Evolutionary conservation across 1,140 invertebrate genomes (phyloP).

Genomic region (Bombus sylvicola): DNA sequence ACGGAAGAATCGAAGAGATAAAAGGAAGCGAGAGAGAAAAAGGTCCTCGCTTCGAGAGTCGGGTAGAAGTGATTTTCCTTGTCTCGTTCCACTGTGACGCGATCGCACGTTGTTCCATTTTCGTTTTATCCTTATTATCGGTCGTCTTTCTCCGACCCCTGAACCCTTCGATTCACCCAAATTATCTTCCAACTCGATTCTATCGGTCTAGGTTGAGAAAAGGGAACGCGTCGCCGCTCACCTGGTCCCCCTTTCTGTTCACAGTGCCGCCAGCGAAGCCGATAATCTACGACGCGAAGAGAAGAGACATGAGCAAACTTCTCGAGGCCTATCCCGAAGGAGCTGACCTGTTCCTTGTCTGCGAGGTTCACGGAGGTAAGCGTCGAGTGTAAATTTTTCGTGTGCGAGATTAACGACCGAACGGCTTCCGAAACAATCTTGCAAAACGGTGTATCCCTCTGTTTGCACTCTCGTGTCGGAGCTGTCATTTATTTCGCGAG

Average conservation of each 20-base stretch:
- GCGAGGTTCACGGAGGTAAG: slow-evolving; percentile 95
- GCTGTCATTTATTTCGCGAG: slow-evolving; percentile 8
- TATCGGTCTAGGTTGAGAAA: background rate
- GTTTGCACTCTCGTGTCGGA: too few relatives aligned
- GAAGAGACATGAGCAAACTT: slow-evolving; percentile 89
- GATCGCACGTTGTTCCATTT: background rate
- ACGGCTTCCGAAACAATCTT: background rate
- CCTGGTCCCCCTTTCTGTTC: slow-evolving; percentile 72
- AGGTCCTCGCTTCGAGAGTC: background rate
- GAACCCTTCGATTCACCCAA: background rate
- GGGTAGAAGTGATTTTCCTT: slow-evolving; percentile 43
- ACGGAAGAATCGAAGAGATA: slow-evolving; percentile 8
- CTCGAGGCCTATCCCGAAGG: slow-evolving; percentile 95
- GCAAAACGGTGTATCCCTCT: background rate
- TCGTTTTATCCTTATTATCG: too few relatives aligned
- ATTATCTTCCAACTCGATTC: too few relatives aligned
- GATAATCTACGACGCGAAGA: slow-evolving; percentile 92
- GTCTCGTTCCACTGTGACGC: too few relatives aligned
- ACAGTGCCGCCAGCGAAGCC: slow-evolving; percentile 92
- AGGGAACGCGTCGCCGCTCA: too few relatives aligned
- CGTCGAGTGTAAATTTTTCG: background rate
- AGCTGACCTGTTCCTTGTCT: slow-evolving; percentile 90
- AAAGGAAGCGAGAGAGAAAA: background rate
- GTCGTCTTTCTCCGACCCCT: background rate
- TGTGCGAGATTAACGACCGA: background rate